phyloP scores from a whole-genome alignment of 2,113 vertebrate species.

The Rhineura floridana region DNA sequence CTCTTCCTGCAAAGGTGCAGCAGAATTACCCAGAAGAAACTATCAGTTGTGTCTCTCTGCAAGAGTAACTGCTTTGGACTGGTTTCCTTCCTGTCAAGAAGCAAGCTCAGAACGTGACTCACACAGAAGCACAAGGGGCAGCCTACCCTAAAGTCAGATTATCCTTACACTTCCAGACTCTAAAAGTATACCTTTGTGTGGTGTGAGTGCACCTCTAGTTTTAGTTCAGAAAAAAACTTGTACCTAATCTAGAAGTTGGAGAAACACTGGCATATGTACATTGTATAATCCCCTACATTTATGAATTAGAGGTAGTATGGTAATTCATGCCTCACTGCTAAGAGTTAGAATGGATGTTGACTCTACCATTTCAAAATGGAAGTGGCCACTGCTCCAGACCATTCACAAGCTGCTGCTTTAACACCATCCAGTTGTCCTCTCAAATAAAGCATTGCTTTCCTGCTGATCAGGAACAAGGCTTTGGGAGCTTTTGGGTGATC shows the following conservation, averaged over 20 bases:
- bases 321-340: background rate
- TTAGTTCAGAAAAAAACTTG: background rate
- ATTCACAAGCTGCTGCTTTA: background rate
- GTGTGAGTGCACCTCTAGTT: background rate
- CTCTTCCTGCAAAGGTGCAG: background rate
- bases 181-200: background rate
- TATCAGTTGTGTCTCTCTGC: background rate
- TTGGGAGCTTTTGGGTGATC: conserved; percentile 51
- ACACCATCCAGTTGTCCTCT: conserved; percentile 56
- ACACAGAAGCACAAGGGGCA: background rate
- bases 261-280: background rate
- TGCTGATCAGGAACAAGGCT: conserved; percentile 43
- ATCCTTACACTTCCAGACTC: background rate
- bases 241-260: background rate
- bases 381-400: conserved; percentile 40
- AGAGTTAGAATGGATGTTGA: background rate
- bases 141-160: background rate
- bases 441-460: conserved; percentile 67
- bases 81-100: background rate
- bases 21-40: background rate
- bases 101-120: no score
- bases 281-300: background rate
- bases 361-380: background rate
- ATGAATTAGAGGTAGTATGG: background rate
- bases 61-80: background rate